Base-by-base conservation (phyloP, 2,797 vertebrate species). In the Mustela erminea region DNA sequence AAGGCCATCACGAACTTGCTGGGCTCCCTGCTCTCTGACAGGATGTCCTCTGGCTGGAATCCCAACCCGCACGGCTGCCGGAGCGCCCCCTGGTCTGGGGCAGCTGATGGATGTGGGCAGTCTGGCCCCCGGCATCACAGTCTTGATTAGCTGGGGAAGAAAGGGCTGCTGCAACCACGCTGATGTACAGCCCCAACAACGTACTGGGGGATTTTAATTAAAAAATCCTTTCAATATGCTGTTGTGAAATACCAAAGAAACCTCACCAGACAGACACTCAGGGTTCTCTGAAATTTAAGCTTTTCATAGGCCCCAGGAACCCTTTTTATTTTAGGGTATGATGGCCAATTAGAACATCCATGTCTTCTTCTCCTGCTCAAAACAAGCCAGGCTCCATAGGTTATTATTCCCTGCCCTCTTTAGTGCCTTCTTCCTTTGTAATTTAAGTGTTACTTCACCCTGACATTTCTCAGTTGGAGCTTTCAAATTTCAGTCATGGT, bases 191-290 rank as follows among this genome's bases (percentile, higher is more conserved):
- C 13, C 25, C 21, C 38, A 13, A 25, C 2, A 20, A 87, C 0
- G 2, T 80, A 46, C 27, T 78, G 41, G 35, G 29, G 32, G 46
- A 58, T 93, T 96, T 96, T 94, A 98, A 97, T 97, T 96, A 93
- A 97, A 87, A 98, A 98, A 84, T 7, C 25, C 87, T 97, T 93
- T 89, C 64, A 90, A 97, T 88, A 91, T n/a, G 90, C n/a, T 78
- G 25, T 21, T 92, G 91, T 93, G 94, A 97, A 89, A 95, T 96
- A 95, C 88, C 97, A 80, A 96, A 97, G 62, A 91, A 80, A 68
- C n/a, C 87, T 97, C 46, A 95, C 96, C 43, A 95, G 75, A 97
- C 25, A 84, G 17, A 35, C 68, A 64, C 21, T 72, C 1, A 0
- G 12, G 12, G 10, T 82, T 96, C 68, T 97, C 84, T 72, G 77